These are phyloP conservation scores for Stenchaetothrips biformis DNA, from an alignment of 2,888 invertebrate species.

Conservation along the genomic window DNA sequence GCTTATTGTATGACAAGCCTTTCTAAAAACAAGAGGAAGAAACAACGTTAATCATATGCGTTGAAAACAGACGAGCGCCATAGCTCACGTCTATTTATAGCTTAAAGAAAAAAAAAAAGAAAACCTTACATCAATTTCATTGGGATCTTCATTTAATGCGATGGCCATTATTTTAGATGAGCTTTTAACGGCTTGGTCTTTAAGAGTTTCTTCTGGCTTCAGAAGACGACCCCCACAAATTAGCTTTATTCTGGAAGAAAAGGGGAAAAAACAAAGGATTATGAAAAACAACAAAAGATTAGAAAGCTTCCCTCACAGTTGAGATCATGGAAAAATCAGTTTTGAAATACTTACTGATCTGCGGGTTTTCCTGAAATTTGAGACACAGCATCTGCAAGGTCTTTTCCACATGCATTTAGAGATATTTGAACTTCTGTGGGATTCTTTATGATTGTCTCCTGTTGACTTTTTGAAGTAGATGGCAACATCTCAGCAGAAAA, in stretches of 20 bases:
- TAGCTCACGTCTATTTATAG: too few species aligned
- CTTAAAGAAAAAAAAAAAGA: neutral
- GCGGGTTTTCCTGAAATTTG: constrained; percentile 47
- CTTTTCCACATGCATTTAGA: constrained; percentile 52
- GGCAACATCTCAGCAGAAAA: constrained; percentile 30
- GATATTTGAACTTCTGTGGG: constrained; percentile 53
- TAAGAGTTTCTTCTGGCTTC: constrained; percentile 50
- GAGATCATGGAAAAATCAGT: neutral
- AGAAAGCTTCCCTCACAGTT: neutral
- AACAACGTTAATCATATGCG: too few species aligned
- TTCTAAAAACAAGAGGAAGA: neutral
- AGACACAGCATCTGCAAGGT: constrained; percentile 54
- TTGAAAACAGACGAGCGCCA: too few species aligned
- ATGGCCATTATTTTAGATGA: constrained; percentile 64
- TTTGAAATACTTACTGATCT: constrained; percentile 34
- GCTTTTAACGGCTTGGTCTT: constrained; percentile 61
- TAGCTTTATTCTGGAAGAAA: constrained; percentile 56
- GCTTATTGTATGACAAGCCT: neutral
- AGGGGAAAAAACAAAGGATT: neutral
- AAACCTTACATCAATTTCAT: constrained; percentile 36
- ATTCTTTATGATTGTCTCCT: constrained; percentile 47
- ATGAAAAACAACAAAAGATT: neutral
- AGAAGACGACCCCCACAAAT: constrained; percentile 64
- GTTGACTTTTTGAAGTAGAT: constrained; percentile 38
- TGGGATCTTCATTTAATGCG: constrained; percentile 46